Evolutionary conservation across 2,888 invertebrate species (phyloP).

Genomic region (Lasioglossum morio): DNA sequence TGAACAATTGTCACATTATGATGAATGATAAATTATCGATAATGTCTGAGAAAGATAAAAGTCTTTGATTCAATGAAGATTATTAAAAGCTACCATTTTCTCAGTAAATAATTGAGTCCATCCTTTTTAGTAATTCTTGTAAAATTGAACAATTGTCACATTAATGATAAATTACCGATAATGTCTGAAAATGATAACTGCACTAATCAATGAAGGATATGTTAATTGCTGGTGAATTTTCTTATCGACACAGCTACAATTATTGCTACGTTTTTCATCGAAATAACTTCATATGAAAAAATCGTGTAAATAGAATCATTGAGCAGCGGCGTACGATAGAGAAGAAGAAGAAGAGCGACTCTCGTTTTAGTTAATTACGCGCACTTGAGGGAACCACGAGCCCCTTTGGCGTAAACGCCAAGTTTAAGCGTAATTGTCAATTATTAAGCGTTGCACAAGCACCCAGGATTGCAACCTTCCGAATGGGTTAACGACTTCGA

Average conservation of each 20-base stretch:
- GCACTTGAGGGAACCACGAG: constrained; percentile 25
- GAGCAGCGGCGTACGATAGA: neutral
- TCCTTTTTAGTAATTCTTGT: too few species aligned
- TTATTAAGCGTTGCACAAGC: constrained; percentile 77
- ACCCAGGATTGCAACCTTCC: constrained; percentile 66
- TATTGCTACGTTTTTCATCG: neutral
- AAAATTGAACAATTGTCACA: too few species aligned
- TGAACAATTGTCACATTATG: too few species aligned
- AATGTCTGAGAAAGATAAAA: neutral
- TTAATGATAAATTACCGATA: too few species aligned
- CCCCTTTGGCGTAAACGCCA: constrained; percentile 60
- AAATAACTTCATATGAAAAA: neutral
- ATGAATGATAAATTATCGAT: too few species aligned
- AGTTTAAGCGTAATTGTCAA: constrained; percentile 75
- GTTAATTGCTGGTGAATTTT: neutral
- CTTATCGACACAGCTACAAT: neutral
- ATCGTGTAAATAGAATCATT: neutral
- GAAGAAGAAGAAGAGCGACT: neutral
- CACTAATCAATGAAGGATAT: neutral
- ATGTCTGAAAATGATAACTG: neutral
- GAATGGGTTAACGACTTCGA: constrained; percentile 69
- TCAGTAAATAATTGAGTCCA: too few species aligned
- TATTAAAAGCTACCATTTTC: too few species aligned
- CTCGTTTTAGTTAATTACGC: constrained; percentile 23
- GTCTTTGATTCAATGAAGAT: too few species aligned